These are phyloP conservation scores for Harlomillsia oculata DNA, from an alignment of 1,140 invertebrate genomes.

Conservation along the genomic window DNA sequence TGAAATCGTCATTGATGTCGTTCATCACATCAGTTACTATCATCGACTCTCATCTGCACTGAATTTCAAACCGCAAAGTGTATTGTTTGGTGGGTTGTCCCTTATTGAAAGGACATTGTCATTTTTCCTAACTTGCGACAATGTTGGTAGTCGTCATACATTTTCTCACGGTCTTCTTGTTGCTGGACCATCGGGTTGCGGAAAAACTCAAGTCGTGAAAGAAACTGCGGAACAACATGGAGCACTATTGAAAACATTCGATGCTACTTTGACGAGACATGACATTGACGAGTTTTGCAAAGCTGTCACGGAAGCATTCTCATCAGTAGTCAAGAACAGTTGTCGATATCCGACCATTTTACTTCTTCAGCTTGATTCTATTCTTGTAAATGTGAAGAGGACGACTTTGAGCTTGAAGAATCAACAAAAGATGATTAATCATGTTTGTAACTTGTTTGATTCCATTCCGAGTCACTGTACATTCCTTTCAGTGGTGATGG, in stretches of 20 bases:
- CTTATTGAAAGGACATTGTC: background rate
- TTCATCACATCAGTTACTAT: conserved; percentile 7
- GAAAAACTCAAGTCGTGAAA: conserved; percentile 12
- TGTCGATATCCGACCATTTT: conserved; percentile 8
- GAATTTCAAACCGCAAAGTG: background rate
- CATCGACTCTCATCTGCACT: background rate
- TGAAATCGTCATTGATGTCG: background rate
- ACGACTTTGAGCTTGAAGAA: background rate
- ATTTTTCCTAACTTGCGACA: background rate
- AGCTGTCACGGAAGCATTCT: background rate
- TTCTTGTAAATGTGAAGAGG: background rate
- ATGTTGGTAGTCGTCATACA: background rate
- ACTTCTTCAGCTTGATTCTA: background rate
- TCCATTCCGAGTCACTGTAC: background rate
- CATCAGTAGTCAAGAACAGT: background rate
- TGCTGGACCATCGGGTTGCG: conserved; percentile 8
- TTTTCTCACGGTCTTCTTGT: conserved; percentile 11
- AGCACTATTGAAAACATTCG: conserved; percentile 4
- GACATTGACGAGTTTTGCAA: background rate
- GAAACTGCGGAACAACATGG: conserved; percentile 1
- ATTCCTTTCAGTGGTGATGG: background rate
- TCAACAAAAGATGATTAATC: conserved; percentile 11
- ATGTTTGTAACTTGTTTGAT: conserved; percentile 11
- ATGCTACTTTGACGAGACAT: background rate
- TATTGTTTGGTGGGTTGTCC: background rate